These are phyloP conservation scores for Beris chalybata DNA, from an alignment of 2,888 invertebrate genomes.

Conservation along the genomic window DNA sequence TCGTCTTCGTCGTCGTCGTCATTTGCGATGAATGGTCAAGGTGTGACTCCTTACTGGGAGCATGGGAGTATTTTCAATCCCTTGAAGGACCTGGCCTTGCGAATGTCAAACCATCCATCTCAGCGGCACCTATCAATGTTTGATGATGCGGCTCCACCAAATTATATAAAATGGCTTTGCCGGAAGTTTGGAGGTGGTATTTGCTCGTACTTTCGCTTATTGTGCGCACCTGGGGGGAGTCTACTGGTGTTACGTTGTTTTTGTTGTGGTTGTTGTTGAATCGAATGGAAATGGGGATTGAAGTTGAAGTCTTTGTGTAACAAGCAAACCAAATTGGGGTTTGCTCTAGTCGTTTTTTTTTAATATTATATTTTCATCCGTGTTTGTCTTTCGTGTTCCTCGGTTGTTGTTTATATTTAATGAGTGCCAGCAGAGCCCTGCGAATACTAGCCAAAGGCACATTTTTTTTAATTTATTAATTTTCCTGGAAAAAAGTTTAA, in stretches of 20 bases:
- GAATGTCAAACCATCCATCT: slow-evolving; percentile 25
- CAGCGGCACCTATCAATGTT: slow-evolving; percentile 17
- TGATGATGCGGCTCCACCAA: slow-evolving; percentile 38
- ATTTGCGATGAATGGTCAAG: neutral
- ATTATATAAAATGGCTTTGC: slow-evolving; percentile 41
- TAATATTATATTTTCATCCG: neutral
- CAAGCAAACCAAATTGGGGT: neutral
- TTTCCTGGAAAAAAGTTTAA: no score
- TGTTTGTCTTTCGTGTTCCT: no score
- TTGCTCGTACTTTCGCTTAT: slow-evolving; percentile 15
- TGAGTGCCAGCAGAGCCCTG: neutral
- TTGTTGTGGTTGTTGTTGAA: neutral
- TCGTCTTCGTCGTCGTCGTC: slow-evolving; percentile 20
- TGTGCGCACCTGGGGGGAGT: slow-evolving; percentile 8
- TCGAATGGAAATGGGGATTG: neutral
- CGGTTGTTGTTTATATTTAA: neutral
- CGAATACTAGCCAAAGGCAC: no score
- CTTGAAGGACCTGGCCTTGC: slow-evolving; percentile 22
- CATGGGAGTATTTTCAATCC: slow-evolving; percentile 18
- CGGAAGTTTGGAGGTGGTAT: slow-evolving; percentile 38
- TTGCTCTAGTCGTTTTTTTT: slow-evolving; percentile 2
- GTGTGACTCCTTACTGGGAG: slow-evolving; percentile 31
- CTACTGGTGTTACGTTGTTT: neutral
- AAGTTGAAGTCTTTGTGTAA: no score
- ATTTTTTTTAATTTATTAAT: no score